Conservation (phyloP, 1,140 invertebrate genomes). For the Ephestia elutella region DNA sequence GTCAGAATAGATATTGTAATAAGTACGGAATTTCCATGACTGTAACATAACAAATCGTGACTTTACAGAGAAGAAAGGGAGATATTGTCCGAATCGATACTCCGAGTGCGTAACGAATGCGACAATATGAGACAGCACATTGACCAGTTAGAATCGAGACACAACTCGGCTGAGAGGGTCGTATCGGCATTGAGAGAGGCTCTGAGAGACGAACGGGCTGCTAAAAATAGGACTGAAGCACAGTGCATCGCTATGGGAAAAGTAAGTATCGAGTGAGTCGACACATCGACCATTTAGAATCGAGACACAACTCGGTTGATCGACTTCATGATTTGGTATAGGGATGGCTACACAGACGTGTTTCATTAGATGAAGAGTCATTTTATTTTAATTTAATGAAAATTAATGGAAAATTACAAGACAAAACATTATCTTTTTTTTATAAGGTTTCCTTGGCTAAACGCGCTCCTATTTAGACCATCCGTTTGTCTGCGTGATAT, state of each 20-base stretch:
- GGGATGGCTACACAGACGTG: too few species aligned
- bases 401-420: too few species aligned
- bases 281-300: slow-evolving; percentile 27
- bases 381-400: too few species aligned
- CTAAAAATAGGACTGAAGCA: slow-evolving; percentile 37
- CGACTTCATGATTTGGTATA: too few species aligned
- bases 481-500: too few species aligned
- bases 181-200: slow-evolving; percentile 45
- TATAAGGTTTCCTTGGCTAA: too few species aligned
- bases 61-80: slow-evolving; percentile 49
- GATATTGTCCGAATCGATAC: slow-evolving; percentile 31
- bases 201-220: slow-evolving; percentile 43
- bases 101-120: slow-evolving; percentile 32
- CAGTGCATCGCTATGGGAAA: slow-evolving; percentile 34
- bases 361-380: too few species aligned
- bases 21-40: too few species aligned
- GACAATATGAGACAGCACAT: slow-evolving; percentile 32
- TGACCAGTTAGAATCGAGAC: slow-evolving; percentile 31
- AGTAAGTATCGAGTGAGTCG: slow-evolving; percentile 22
- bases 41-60: background rate
- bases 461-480: too few species aligned
- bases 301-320: slow-evolving; percentile 32
- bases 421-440: too few species aligned
- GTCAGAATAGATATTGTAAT: too few species aligned
- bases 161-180: slow-evolving; percentile 36